phyloP scores from a whole-genome alignment of 2,888 invertebrate species.

The Agrochola litura region DNA sequence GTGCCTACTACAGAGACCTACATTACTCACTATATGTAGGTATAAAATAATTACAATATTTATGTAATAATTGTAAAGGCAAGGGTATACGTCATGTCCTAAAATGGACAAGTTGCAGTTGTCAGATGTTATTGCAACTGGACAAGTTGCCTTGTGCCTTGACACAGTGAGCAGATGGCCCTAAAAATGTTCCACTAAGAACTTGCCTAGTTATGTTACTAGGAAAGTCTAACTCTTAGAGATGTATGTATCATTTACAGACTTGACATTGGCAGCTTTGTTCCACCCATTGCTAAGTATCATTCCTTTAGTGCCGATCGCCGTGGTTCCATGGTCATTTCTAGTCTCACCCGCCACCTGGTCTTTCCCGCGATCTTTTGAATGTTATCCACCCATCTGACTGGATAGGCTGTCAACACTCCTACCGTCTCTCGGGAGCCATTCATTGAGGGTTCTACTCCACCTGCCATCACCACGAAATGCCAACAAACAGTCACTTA shows the following conservation, averaged over 20 bases:
- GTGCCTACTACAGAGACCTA: background rate
- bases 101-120: constrained; percentile 22
- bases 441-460: background rate
- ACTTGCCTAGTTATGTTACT: background rate
- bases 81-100: constrained; percentile 14
- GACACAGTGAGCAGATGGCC: constrained; percentile 38
- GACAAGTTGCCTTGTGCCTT: constrained; percentile 57
- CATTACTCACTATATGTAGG: background rate
- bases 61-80: background rate
- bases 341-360: background rate
- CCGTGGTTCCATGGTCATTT: no score
- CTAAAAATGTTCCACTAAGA: constrained; percentile 12
- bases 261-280: background rate
- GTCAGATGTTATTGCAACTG: constrained; percentile 15
- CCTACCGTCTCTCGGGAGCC: background rate
- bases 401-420: background rate
- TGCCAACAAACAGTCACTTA: background rate
- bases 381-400: background rate
- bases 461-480: background rate
- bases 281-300: background rate
- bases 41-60: background rate
- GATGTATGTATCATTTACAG: background rate
- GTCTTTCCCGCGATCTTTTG: background rate
- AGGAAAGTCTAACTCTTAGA: background rate
- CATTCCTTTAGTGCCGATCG: no score